Base-by-base conservation (phyloP, 2,113 vertebrate genomes). In the Oryzias javanicus region DNA sequence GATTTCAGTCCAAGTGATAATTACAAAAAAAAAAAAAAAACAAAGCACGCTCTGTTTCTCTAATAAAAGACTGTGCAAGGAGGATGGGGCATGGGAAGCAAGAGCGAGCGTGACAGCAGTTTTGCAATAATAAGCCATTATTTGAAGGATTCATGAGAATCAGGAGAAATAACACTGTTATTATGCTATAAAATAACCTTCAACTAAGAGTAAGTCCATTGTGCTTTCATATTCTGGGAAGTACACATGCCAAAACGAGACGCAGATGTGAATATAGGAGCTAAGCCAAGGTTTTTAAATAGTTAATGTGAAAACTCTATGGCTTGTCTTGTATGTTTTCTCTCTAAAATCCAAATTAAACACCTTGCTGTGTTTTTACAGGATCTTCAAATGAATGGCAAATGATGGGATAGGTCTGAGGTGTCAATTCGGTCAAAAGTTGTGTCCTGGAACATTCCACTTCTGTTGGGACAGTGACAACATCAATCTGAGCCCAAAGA, bases 1-100 rank as follows among this genome's bases (percentile, higher is more conserved):
- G 65, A 75, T 72, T 71, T 70, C 55, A 48, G 10, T 40, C 22
- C 42, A 49, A 76, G 66, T 61, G 70, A 81, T 79, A n/a, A 65
- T 74, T 65, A 58, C 46, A 27, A 35, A 35, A 12, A 35, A 13
- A 35, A 35, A 35, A 12, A 35, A 72, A 78, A 73, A 77, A 86
- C 86, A 81, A 79, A 83, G 67, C 72, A 12, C 3, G 54, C 49
- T 71, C 61, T 82, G 76, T 81, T 80, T 67, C 22, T 65, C 16
- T 18, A 51, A 63, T 35, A 47, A 44, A 29, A 55, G 18, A 64
- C 54, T 60, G 57, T 18, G 55, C 25, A 25, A 46, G 54, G 49
- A 63, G 56, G 69, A 70, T 64, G 44, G 65, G 52, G 52, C 6
- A 48, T 35, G 52, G 49, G 25, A 48, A 25, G 18, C 50, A 72